Evolutionary conservation across 1,140 invertebrate genomes (phyloP).

Genomic region (Harpegnathos saltator): DNA sequence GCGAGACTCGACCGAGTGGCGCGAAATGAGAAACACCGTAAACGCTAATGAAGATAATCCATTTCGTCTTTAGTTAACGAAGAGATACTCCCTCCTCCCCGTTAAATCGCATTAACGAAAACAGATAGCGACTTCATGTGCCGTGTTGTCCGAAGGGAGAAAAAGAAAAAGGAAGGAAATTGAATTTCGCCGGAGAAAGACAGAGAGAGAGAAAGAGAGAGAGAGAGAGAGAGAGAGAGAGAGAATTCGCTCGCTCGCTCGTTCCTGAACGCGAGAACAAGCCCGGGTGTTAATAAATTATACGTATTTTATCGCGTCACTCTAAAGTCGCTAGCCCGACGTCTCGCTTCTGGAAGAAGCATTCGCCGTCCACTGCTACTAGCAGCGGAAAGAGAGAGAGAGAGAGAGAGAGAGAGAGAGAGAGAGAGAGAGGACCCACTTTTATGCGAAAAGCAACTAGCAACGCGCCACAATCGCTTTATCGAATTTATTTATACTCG

Average conservation of each 20-base stretch:
- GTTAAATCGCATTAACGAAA: not conserved
- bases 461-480: slow-evolving; percentile 9
- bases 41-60: not conserved
- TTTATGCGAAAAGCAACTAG: slow-evolving; percentile 1
- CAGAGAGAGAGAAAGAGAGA: no score
- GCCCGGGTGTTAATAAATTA: not conserved
- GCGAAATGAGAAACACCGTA: not conserved
- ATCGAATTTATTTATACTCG: slow-evolving; percentile 57
- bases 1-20: not conserved
- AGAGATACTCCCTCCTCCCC: not conserved
- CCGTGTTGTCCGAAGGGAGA: no score
- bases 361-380: no score
- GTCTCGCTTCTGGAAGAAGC: not conserved
- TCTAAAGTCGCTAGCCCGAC: not conserved
- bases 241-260: not conserved
- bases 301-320: not conserved
- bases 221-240: no score
- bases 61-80: not conserved
- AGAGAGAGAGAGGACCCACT: not conserved
- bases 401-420: no score
- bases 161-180: no score
- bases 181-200: not conserved
- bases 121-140: not conserved
- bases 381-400: no score
- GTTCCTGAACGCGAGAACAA: not conserved